Evolutionary conservation across 2,797 vertebrate species (phyloP).

Genomic region (Pseudotriccus pelzelni): DNA sequence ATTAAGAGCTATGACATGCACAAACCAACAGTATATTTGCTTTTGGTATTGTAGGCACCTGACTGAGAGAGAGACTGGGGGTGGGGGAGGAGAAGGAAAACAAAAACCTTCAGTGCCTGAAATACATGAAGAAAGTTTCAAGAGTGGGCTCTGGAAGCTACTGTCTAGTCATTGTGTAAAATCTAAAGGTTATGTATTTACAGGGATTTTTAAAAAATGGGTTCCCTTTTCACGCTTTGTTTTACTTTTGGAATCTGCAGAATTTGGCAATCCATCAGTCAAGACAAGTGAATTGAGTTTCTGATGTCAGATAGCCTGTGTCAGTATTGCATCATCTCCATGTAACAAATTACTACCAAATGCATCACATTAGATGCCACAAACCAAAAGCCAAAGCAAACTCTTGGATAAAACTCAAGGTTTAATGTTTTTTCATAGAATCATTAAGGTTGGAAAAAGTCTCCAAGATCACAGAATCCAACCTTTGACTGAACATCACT

Average conservation of each 20-base stretch:
- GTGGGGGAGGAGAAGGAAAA: background rate
- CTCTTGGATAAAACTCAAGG: background rate
- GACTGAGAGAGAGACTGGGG: background rate
- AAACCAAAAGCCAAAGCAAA: background rate
- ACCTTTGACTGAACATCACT: background rate
- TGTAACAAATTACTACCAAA: background rate
- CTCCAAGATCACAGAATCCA: background rate
- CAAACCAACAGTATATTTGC: background rate
- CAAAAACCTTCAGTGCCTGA: background rate
- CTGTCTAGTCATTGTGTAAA: background rate
- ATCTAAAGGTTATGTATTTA: background rate
- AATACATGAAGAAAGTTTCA: background rate
- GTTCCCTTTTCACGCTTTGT: background rate
- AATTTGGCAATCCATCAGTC: background rate
- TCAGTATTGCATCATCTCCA: background rate
- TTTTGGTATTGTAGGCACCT: background rate
- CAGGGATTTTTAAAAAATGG: background rate
- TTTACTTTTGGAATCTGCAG: background rate
- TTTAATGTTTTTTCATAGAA: background rate
- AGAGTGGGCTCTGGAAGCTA: background rate
- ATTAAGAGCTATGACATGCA: background rate
- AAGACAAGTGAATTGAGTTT: background rate
- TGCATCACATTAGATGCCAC: background rate
- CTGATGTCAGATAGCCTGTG: background rate
- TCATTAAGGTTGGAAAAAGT: background rate